Conservation (phyloP, 2,888 invertebrate species). For the Tachystola acroxantha region DNA sequence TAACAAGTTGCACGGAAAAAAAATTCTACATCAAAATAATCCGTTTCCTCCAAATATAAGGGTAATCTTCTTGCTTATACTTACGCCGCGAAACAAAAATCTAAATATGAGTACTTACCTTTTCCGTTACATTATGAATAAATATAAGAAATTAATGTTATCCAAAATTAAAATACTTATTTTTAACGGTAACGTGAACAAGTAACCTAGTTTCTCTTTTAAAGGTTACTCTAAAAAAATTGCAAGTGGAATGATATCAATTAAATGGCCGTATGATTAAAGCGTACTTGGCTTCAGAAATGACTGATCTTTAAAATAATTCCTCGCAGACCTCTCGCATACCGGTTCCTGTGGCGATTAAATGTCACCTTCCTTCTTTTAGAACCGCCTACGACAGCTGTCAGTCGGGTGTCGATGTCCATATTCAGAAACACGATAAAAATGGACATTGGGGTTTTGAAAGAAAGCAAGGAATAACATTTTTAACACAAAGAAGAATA, state of each 20-base stretch:
- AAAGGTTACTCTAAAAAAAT: slow-evolving; percentile 5
- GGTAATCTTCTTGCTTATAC: no score
- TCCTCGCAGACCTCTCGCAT: slow-evolving; percentile 10
- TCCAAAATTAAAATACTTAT: no score
- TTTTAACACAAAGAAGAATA: no score
- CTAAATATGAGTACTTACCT: no score
- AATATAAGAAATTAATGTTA: no score
- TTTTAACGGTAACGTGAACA: not conserved
- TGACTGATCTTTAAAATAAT: slow-evolving; percentile 11
- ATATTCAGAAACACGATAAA: not conserved
- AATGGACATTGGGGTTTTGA: not conserved
- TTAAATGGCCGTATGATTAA: slow-evolving; percentile 5
- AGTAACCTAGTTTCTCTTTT: slow-evolving; percentile 1
- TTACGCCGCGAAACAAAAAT: no score
- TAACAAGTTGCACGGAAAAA: no score
- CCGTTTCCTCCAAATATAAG: no score
- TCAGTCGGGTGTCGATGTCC: slow-evolving; percentile 3
- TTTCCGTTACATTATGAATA: no score
- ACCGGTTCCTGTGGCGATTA: slow-evolving; percentile 15
- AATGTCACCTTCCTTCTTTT: slow-evolving; percentile 25
- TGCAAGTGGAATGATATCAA: slow-evolving; percentile 8
- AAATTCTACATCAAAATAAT: no score
- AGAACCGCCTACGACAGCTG: slow-evolving; percentile 18
- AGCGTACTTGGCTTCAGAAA: slow-evolving; percentile 1
- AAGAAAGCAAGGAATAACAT: no score